Base-by-base conservation (phyloP, 2,113 vertebrate genomes). In the Sminthopsis crassicaudata region DNA sequence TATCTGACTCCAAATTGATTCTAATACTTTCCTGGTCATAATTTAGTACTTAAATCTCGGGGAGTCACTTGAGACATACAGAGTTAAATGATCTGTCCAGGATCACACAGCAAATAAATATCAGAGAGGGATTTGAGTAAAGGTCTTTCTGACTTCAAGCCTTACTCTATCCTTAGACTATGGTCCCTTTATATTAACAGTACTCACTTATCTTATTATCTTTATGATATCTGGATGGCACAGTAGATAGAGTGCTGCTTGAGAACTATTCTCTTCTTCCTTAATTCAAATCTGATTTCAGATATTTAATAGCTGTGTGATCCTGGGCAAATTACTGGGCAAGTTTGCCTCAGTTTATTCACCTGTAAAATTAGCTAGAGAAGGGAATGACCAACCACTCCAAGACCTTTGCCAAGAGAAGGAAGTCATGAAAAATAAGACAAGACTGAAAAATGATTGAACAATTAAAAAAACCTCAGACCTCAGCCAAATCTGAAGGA, bases 371-470 rank as follows among this genome's bases (percentile, higher is more conserved):
- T 84, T 19, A 42, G 19, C 36, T 42, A 36, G 11, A 76, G 30
- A 84, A 84, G 67, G n/a, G 42, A 67, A 84, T 84, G 67, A 7
- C n/a, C 19, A n/a, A 84, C n/a, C 67, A 76, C 1, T 84, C 16
- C 36, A 84, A n/a, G 42, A n/a, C 42, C 19, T 23, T 84, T 42
- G n/a, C 67, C 67, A 42, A 42, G 19, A 84, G 42, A 84, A 84
- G 0, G 6, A n/a, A 6, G 19, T 8, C 16, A 22, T 23, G 2
- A 84, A 8, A 19, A 84, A 5, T 22, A 0, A 8, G n/a, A 42
- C 67, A n/a, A n/a, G 16, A 7, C 36, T 76, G 67, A 76, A 76
- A 76, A 76, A 23, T 42, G 16, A 67, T 30, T 67, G 60, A 5
- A n/a, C 19, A 42, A 42, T 0, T 42, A 84, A n/a, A 42, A 84